Conservation (phyloP, 2,113 vertebrate species). For the Boleophthalmus pectinirostris region DNA sequence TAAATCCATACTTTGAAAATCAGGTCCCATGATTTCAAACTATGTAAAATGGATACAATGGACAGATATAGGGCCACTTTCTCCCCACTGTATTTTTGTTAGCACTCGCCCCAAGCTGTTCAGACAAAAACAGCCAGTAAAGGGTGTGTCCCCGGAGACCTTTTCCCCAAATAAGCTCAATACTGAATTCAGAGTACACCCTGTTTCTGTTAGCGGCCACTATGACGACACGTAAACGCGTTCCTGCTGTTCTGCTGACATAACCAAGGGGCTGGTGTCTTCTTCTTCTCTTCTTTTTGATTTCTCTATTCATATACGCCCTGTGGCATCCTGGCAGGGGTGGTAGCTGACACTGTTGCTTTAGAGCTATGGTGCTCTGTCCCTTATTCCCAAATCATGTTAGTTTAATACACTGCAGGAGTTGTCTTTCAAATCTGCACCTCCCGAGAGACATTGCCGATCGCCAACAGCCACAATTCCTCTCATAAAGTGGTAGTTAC, state of each 20-base stretch:
- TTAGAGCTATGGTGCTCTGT: constrained; percentile 23
- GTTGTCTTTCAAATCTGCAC: constrained; percentile 39
- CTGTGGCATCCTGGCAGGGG: constrained; percentile 14
- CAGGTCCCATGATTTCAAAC: too few relatives aligned
- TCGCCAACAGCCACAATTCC: constrained; percentile 20
- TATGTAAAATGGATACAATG: neutral
- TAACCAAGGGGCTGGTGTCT: constrained; percentile 25
- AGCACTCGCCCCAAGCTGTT: constrained; percentile 3
- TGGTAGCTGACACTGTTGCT: constrained; percentile 14
- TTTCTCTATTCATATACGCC: constrained; percentile 21
- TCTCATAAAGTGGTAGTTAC: constrained; percentile 33
- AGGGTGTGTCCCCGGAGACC: neutral
- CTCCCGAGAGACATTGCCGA: constrained; percentile 20
- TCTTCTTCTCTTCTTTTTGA: constrained; percentile 23
- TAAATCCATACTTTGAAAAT: too few relatives aligned
- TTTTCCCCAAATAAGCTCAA: constrained; percentile 27
- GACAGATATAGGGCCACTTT: neutral
- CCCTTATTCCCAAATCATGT: constrained; percentile 58
- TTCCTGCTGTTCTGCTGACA: constrained; percentile 42
- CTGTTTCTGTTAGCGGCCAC: constrained; percentile 15
- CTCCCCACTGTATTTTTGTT: constrained; percentile 20
- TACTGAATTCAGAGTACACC: constrained; percentile 32
- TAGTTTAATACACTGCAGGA: constrained; percentile 45
- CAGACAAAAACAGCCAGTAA: constrained; percentile 5
- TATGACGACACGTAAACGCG: constrained; percentile 29